phyloP scores from a whole-genome alignment of 2,113 vertebrate genomes.

The Theristicus caerulescens region DNA sequence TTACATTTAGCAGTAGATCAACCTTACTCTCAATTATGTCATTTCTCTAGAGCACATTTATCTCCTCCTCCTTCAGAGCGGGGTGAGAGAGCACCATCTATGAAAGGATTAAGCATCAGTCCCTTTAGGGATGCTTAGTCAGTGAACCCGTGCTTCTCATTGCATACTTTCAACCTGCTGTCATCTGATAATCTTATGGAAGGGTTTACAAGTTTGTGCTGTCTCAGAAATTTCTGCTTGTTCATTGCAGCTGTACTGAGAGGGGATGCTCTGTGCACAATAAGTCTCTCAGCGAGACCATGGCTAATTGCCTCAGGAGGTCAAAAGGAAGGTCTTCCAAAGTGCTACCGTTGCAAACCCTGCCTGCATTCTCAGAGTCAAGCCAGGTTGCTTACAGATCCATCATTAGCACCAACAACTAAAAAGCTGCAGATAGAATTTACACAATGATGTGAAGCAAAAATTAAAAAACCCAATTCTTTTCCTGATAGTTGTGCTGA shows the following conservation, averaged over 20 bases:
- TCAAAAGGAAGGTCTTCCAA: background rate
- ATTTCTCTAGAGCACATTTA: background rate
- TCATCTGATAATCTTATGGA: constrained; percentile 44
- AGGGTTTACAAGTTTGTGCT: background rate
- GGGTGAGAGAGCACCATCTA: background rate
- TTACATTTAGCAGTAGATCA: background rate
- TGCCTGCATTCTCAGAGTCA: background rate
- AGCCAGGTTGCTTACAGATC: background rate
- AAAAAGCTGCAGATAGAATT: background rate
- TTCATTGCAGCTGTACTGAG: constrained; percentile 23
- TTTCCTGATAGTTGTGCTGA: background rate
- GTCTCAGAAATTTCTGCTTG: constrained; percentile 33
- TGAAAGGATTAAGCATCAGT: background rate
- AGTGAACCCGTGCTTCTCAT: constrained; percentile 51
- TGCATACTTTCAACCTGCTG: constrained; percentile 28
- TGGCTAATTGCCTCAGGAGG: constrained; percentile 5
- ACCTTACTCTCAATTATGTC: background rate
- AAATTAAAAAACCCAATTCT: background rate
- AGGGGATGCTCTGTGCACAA: background rate
- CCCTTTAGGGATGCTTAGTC: constrained; percentile 43
- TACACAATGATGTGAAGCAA: background rate
- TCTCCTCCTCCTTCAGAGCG: background rate
- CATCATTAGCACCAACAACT: background rate
- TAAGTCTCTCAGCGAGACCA: background rate
- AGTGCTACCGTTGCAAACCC: background rate